phyloP scores from a whole-genome alignment of 2,888 invertebrate species.

The Leucoptera coffeella region DNA sequence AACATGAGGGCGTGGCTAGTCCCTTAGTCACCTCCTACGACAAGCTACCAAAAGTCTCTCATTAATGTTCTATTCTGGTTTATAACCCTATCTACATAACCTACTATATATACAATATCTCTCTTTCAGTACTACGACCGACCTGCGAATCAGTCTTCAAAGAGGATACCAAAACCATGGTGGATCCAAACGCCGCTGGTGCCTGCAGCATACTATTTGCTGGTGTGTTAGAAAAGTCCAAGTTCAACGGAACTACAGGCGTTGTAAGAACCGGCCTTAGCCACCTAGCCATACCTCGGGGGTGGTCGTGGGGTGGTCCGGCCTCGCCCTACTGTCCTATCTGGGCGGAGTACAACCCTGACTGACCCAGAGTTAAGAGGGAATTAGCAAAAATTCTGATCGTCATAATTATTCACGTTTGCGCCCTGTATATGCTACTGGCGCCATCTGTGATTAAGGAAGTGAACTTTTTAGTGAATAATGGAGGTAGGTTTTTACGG shows the following conservation, averaged over 20 bases:
- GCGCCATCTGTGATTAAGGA: too few species aligned
- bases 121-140: slow-evolving; percentile 22
- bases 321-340: slow-evolving; percentile 70
- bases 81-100: too few species aligned
- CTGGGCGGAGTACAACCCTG: slow-evolving; percentile 60
- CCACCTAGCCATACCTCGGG: slow-evolving; percentile 74
- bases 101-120: too few species aligned
- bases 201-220: slow-evolving; percentile 23
- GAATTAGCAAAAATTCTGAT: slow-evolving; percentile 14
- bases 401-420: slow-evolving; percentile 6
- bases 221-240: slow-evolving; percentile 15
- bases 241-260: slow-evolving; percentile 51
- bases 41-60: too few species aligned
- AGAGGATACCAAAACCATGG: slow-evolving; percentile 22
- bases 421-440: too few species aligned
- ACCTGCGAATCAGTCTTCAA: slow-evolving; percentile 22
- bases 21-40: too few species aligned
- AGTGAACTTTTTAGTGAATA: too few species aligned
- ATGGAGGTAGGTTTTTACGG: too few species aligned
- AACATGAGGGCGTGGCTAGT: too few species aligned
- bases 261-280: slow-evolving; percentile 65
- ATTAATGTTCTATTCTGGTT: too few species aligned
- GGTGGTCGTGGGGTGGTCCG: slow-evolving; percentile 78
- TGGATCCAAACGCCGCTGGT: slow-evolving; percentile 20
- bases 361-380: slow-evolving; percentile 26